Base-by-base conservation (phyloP, 2,888 invertebrate genomes). In the Criorhina ranunculi region DNA sequence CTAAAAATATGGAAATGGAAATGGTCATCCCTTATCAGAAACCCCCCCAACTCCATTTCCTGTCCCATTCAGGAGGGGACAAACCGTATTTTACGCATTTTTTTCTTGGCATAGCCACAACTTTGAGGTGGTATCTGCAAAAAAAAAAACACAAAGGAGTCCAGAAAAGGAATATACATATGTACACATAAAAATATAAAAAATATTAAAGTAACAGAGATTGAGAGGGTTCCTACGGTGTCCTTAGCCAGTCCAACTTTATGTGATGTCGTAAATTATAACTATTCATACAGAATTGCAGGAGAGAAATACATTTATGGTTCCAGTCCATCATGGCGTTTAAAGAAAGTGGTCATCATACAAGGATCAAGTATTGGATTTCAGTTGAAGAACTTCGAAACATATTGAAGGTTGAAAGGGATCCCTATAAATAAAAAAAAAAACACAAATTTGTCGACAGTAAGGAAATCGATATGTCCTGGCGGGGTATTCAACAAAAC, bases 1-100 rank as follows among this genome's bases (percentile, higher is more conserved):
- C 75, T 70, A 33, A 40, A 85, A 85, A 85, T 85, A 85, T 85
- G 85, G 85, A 85, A 85, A 85, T 80, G 80, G 76, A 51, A 76
- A 73, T 33, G 75, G 70, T 66, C 66, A 55, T 75, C 80, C 80
- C 60, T 76, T 80, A 70, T 79, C 79, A 59, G 31, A 33, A 5
- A 2, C 15, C 59, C 67, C 15, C 59, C 67, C 67, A 57, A 64
- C 69, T 51, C 60, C 29, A 57, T 79, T 73, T 67, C 78, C 62
- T 57, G 17, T 11, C 31, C 69, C 24, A 4, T 67, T 59, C 64
- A 51, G 35, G 66, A 51, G 35, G 66, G 80, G 70, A 66, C 64
- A 46, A 66, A 46, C 69, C 70, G 66, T 85, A 80, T 79, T 85
- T 76, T 80, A 80, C 75, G 85, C 51, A 83, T 79, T 83, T 62